Evolutionary conservation across 1,140 invertebrate genomes (phyloP).

Genomic region (Magallana gigas): DNA sequence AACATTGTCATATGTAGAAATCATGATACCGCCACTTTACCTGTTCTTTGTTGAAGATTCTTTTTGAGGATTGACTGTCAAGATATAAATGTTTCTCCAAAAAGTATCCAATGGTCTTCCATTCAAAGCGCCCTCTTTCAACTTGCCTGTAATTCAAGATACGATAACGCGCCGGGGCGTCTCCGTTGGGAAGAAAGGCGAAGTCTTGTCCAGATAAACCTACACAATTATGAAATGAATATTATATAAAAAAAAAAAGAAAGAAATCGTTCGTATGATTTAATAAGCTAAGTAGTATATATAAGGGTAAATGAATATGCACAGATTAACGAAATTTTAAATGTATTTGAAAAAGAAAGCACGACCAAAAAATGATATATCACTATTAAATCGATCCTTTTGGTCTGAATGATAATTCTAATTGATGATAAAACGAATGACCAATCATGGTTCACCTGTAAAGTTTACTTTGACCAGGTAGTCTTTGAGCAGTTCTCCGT

Average conservation of each 20-base stretch:
- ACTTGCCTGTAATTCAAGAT: constrained; percentile 96
- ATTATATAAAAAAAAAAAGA: no score
- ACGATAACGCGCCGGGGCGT: constrained; percentile 95
- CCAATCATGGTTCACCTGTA: constrained; percentile 82
- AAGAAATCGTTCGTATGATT: no score
- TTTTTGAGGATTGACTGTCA: background rate
- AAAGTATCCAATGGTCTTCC: constrained; percentile 85
- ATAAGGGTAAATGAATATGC: no score
- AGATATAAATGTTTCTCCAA: constrained; percentile 21
- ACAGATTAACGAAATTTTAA: no score
- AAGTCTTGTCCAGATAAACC: constrained; percentile 94
- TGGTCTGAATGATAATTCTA: no score
- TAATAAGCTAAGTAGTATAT: no score
- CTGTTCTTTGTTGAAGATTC: background rate
- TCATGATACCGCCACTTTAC: background rate
- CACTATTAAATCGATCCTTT: no score
- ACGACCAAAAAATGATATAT: no score
- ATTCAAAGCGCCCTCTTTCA: constrained; percentile 86
- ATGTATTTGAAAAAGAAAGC: no score
- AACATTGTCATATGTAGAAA: no score
- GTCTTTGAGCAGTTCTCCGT: constrained; percentile 89
- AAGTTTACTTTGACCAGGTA: constrained; percentile 92
- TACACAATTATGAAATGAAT: constrained; percentile 56
- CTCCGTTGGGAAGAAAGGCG: constrained; percentile 89
- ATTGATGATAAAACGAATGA: no score